Evolutionary conservation across 2,888 invertebrate species (phyloP).

Genomic region (Drosophila prostipennis): DNA sequence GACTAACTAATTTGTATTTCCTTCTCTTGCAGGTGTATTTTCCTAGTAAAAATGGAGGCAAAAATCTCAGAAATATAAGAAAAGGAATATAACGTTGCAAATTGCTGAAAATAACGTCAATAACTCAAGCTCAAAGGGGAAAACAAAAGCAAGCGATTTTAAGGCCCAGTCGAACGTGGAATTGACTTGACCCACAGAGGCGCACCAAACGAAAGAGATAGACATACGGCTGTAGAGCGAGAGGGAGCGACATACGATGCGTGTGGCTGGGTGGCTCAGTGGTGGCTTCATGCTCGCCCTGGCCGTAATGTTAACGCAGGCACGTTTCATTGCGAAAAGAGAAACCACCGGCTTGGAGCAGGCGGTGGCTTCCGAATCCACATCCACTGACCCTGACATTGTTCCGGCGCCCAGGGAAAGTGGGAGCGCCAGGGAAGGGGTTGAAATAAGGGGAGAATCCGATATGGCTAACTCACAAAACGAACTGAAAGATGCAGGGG

Average conservation of each 20-base stretch:
- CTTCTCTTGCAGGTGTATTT: slow-evolving; percentile 8
- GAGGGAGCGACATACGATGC: slow-evolving; percentile 49
- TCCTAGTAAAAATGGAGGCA: slow-evolving; percentile 19
- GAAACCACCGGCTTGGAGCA: slow-evolving; percentile 56
- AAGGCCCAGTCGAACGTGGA: slow-evolving; percentile 50
- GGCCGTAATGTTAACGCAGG: slow-evolving; percentile 48
- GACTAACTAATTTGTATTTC: slow-evolving; percentile 10
- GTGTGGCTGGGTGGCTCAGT: slow-evolving; percentile 29
- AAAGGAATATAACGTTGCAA: slow-evolving; percentile 17
- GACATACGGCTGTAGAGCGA: slow-evolving; percentile 16
- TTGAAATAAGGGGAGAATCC: background rate
- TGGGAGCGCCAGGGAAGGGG: slow-evolving; percentile 20
- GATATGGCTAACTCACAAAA: background rate
- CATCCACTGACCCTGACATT: slow-evolving; percentile 69
- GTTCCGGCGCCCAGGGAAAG: slow-evolving; percentile 58
- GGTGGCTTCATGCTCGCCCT: slow-evolving; percentile 44
- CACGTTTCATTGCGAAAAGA: slow-evolving; percentile 74
- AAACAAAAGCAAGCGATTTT: slow-evolving; percentile 39
- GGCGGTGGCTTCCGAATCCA: slow-evolving; percentile 23
- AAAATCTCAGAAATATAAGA: slow-evolving; percentile 11
- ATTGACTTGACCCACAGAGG: slow-evolving; percentile 39
- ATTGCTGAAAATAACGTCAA: slow-evolving; percentile 29
- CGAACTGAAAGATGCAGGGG: background rate
- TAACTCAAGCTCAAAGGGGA: slow-evolving; percentile 24
- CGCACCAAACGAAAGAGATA: slow-evolving; percentile 8